phyloP scores from a whole-genome alignment of 2,113 vertebrate genomes.

The Bufo bufo region DNA sequence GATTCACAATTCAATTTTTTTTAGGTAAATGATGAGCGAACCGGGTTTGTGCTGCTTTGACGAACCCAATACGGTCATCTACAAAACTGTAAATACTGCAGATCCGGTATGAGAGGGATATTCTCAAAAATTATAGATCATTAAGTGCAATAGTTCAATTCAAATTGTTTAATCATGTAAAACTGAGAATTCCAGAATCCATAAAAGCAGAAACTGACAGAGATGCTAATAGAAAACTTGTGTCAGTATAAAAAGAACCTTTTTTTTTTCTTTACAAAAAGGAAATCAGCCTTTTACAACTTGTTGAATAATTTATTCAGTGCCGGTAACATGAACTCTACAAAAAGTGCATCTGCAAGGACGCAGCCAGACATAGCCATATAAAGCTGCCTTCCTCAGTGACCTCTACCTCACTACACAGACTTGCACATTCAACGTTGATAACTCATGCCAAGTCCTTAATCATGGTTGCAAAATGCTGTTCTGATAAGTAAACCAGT shows the following conservation, averaged over 20 bases:
- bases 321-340: conserved; percentile 28
- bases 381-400: conserved; percentile 28
- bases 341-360: conserved; percentile 25
- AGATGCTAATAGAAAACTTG: not conserved
- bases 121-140: not conserved
- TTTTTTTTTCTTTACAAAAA: not conserved
- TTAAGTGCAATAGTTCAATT: not conserved
- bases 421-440: conserved; percentile 13
- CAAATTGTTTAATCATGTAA: not conserved
- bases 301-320: conserved; percentile 28
- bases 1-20: too few relatives aligned
- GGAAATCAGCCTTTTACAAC: not conserved
- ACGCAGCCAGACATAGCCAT: conserved; percentile 23
- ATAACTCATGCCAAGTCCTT: conserved; percentile 9
- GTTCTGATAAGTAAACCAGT: conserved; percentile 11
- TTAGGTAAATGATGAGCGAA: too few relatives aligned
- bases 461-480: conserved; percentile 31
- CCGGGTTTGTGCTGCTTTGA: too few relatives aligned
- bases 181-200: not conserved
- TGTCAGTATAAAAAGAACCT: not conserved
- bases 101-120: not conserved
- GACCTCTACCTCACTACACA: conserved; percentile 22
- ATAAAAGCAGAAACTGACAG: not conserved
- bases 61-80: too few relatives aligned
- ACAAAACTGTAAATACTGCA: too few relatives aligned